Conservation (phyloP, 2,113 vertebrate genomes). For the Ageneiosus marmoratus region DNA sequence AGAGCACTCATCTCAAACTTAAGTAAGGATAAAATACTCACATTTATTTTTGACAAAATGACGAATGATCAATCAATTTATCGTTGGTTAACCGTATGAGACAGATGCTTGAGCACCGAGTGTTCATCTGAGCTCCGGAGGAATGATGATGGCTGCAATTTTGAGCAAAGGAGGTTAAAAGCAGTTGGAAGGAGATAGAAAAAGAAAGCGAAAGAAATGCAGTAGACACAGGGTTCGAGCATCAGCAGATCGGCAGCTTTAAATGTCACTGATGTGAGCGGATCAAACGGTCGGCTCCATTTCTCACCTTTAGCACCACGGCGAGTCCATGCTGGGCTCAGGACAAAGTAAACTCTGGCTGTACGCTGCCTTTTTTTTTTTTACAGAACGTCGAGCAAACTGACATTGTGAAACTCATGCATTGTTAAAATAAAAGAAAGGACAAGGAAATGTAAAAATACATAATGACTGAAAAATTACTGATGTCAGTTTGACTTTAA, state of each 20-base stretch:
- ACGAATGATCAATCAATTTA: not conserved
- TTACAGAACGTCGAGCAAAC: not conserved
- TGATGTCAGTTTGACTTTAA: too few relatives aligned
- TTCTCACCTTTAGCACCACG: conserved; percentile 2
- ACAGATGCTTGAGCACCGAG: not conserved
- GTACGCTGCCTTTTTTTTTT: not conserved
- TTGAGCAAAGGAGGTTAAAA: not conserved
- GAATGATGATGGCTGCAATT: conserved; percentile 10
- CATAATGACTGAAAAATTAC: too few relatives aligned
- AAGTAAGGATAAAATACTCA: not conserved
- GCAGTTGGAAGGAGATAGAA: not conserved
- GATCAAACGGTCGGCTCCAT: conserved; percentile 59
- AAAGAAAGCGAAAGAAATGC: not conserved
- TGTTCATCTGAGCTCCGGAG: not conserved
- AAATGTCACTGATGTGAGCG: conserved; percentile 65
- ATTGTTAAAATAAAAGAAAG: too few relatives aligned
- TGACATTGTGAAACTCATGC: not conserved
- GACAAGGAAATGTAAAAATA: not conserved
- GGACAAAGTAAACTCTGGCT: not conserved
- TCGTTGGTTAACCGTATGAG: not conserved
- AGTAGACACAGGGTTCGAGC: conserved; percentile 40
- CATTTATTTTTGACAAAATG: not conserved
- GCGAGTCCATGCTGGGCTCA: not conserved
- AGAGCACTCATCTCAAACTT: not conserved
- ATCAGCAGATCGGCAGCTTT: conserved; percentile 54